A percentile compares a stretch with the other conserved stretches of the same genome.
These are phyloP conservation scores for Temnothorax rugatulus DNA, from an alignment of 2,888 invertebrate genomes.

Conservation along the genomic window DNA sequence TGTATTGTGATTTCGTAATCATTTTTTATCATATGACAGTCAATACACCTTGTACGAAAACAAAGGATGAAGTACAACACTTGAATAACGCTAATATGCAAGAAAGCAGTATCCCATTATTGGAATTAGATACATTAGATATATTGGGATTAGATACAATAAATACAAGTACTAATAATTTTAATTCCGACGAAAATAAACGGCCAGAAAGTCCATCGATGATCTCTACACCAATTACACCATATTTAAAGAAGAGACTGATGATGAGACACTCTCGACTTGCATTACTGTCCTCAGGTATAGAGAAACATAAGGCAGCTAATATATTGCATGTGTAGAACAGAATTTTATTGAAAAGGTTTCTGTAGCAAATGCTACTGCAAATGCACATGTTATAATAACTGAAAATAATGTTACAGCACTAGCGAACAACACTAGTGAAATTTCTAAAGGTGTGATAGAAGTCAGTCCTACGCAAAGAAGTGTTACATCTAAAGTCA, in stretches of 20 bases:
- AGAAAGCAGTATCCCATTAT: neutral
- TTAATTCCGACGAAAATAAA: neutral
- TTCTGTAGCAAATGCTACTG: neutral
- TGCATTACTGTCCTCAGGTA: slow-evolving; percentile 51
- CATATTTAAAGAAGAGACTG: slow-evolving; percentile 61
- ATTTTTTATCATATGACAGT: neutral
- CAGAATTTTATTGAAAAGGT: neutral
- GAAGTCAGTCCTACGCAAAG: slow-evolving; percentile 59
- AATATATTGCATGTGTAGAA: neutral
- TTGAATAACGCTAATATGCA: neutral
- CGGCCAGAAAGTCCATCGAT: slow-evolving; percentile 15
- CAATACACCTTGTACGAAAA: neutral
- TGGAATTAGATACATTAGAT: neutral
- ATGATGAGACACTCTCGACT: slow-evolving; percentile 77
- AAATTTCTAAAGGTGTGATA: slow-evolving; percentile 62
- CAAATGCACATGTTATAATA: neutral
- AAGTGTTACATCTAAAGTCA: slow-evolving; percentile 21
- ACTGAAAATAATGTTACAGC: neutral
- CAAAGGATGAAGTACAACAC: neutral
- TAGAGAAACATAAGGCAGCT: neutral
- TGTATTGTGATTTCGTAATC: too few relatives aligned
- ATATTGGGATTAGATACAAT: neutral
- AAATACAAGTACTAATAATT: neutral
- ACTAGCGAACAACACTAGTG: neutral
- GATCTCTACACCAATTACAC: too few relatives aligned